Percentiles rank a stretch among this genome's conserved stretches.
Evolutionary conservation across 2,113 vertebrate genomes (phyloP).

Genomic region (Platysteira castanea): DNA sequence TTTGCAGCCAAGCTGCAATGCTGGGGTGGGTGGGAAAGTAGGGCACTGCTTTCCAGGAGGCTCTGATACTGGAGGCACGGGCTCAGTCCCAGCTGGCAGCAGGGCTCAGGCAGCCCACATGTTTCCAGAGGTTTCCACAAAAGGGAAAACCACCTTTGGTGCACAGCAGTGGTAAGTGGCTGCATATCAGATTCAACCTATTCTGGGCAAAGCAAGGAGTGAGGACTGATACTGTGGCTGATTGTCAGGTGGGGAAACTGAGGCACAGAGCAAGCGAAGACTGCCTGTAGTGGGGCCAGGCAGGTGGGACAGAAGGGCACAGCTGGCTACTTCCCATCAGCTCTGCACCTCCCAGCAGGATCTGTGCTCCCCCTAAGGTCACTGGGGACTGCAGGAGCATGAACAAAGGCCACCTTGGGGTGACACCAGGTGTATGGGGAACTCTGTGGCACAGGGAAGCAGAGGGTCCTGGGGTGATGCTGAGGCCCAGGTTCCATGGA

Average conservation of each 20-base stretch:
- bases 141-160: not conserved
- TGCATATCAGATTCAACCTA: not conserved
- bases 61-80: not conserved
- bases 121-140: not conserved
- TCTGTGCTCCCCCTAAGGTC: not conserved
- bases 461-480: not conserved
- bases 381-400: rapidly evolving
- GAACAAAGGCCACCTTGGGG: not conserved
- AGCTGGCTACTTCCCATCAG: not conserved
- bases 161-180: not conserved
- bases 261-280: not conserved
- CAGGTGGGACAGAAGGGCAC: rapidly evolving
- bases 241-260: not conserved
- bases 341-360: not conserved
- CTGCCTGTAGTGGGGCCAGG: not conserved
- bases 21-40: not conserved
- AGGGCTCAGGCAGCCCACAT: rapidly evolving
- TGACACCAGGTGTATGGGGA: not conserved
- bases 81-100: not conserved
- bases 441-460: not conserved
- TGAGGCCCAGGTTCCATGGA: not conserved
- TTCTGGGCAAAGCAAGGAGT: not conserved
- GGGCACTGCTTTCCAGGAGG: not conserved
- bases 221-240: not conserved
- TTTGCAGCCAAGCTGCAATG: not conserved